Evolutionary conservation across 2,113 vertebrate genomes (phyloP).

Genomic region (Dicrurus megarhynchus): DNA sequence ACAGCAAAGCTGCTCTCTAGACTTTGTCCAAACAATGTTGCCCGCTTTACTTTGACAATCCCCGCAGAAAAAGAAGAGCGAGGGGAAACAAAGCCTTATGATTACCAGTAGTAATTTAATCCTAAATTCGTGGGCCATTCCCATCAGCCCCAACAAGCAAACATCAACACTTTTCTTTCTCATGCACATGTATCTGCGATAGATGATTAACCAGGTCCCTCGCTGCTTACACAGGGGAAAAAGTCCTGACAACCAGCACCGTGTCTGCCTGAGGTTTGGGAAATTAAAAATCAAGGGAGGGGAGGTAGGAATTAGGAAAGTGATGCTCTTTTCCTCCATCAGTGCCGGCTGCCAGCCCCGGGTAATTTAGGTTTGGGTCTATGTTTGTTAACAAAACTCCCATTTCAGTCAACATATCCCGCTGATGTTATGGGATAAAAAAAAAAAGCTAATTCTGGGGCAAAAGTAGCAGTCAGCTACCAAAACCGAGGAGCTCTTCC

Average conservation of each 20-base stretch:
- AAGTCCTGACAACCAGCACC: not conserved
- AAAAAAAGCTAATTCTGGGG: not conserved
- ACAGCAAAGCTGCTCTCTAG: not conserved
- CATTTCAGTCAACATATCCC: not conserved
- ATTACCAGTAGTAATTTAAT: slow-evolving; percentile 80
- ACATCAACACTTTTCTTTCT: slow-evolving; percentile 86
- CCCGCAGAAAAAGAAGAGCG: not conserved
- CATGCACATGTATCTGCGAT: slow-evolving; percentile 82
- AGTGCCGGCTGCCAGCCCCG: not conserved
- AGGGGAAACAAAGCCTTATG: slow-evolving; percentile 26
- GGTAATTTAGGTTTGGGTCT: not conserved
- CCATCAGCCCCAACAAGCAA: slow-evolving; percentile 82
- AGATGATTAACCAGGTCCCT: slow-evolving; percentile 87
- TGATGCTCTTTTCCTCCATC: not conserved
- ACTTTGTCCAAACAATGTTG: not conserved
- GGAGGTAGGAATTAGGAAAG: not conserved
- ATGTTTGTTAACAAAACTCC: not conserved
- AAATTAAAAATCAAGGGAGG: not conserved
- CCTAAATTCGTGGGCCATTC: slow-evolving; percentile 86
- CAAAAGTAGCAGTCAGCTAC: not conserved
- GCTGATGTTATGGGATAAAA: not conserved
- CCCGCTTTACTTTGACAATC: not conserved
- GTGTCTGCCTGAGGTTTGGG: not conserved
- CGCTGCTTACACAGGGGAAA: not conserved
- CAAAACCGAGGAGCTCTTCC: not conserved